Evolutionary conservation across 2,888 invertebrate genomes (phyloP).

Genomic region (Bibio marci): DNA sequence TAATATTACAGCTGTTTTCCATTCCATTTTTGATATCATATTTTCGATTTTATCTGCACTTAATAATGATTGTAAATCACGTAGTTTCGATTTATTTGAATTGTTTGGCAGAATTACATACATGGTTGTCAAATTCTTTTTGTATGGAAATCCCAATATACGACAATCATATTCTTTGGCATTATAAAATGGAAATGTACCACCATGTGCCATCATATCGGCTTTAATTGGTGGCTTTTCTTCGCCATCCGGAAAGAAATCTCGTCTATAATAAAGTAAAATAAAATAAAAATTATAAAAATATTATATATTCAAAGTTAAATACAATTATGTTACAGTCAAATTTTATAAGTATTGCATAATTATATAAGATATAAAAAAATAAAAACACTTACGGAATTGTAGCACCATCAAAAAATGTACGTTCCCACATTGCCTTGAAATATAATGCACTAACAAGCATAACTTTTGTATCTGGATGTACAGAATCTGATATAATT

Average conservation of each 20-base stretch:
- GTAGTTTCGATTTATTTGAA: constrained; percentile 29
- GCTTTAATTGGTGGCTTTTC: constrained; percentile 22
- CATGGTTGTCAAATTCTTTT: constrained; percentile 41
- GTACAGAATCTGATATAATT: constrained; percentile 33
- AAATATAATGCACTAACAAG: constrained; percentile 50
- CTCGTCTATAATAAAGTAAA: constrained; percentile 20
- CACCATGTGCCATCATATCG: constrained; percentile 46
- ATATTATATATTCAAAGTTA: no score
- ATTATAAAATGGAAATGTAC: constrained; percentile 36
- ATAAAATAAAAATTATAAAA: neutral
- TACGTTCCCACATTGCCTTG: constrained; percentile 39
- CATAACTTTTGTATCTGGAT: constrained; percentile 35
- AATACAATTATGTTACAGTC: neutral
- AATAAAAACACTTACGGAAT: constrained; percentile 20
- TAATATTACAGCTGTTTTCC: constrained; percentile 33
- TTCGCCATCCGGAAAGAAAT: constrained; percentile 35
- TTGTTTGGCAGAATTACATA: constrained; percentile 43
- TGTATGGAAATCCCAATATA: constrained; percentile 48
- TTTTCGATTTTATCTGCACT: constrained; percentile 28
- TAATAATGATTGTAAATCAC: constrained; percentile 28
- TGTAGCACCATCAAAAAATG: constrained; percentile 36
- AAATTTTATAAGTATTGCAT: constrained; percentile 6
- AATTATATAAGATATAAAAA: constrained; percentile 7
- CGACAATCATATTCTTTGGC: constrained; percentile 29
- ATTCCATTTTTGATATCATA: constrained; percentile 22